Evolutionary conservation across 2,888 invertebrate species (phyloP).

Genomic region (Drosophila mulleri): DNA sequence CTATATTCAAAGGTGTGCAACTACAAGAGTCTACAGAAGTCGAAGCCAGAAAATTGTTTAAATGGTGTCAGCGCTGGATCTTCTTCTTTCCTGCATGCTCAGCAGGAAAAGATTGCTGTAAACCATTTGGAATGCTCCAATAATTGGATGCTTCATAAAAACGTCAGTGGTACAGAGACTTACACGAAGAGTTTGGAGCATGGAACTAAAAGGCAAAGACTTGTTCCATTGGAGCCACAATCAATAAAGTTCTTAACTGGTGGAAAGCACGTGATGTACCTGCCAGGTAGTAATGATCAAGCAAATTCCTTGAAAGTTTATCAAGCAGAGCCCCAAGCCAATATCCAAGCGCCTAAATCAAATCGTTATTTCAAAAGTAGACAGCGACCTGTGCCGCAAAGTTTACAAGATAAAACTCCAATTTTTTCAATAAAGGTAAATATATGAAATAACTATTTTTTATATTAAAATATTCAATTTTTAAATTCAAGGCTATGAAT

Average conservation of each 20-base stretch:
- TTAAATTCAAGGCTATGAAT: slow-evolving; percentile 15
- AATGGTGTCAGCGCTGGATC: slow-evolving; percentile 7
- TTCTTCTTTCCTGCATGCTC: slow-evolving; percentile 13
- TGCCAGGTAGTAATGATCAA: slow-evolving; percentile 82
- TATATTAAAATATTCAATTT: not conserved
- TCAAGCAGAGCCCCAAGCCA: slow-evolving; percentile 20
- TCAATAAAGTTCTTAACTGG: slow-evolving; percentile 87
- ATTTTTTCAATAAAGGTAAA: slow-evolving; percentile 43
- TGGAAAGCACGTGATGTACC: slow-evolving; percentile 92
- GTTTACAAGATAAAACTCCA: slow-evolving; percentile 61
- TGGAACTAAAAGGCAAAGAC: slow-evolving; percentile 41
- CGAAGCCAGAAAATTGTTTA: slow-evolving; percentile 32
- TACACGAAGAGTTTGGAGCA: slow-evolving; percentile 67
- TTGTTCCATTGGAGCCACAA: slow-evolving; percentile 72
- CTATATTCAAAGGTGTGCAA: slow-evolving; percentile 32
- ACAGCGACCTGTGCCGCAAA: slow-evolving; percentile 58
- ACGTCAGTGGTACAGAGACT: slow-evolving; percentile 30
- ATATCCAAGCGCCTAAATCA: slow-evolving; percentile 27
- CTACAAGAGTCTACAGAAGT: slow-evolving; percentile 56
- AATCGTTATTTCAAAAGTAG: slow-evolving; percentile 53
- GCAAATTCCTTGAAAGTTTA: slow-evolving; percentile 14
- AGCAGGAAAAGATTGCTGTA: slow-evolving; percentile 10
- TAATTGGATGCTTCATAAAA: slow-evolving; percentile 91
- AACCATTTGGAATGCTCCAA: slow-evolving; percentile 82
- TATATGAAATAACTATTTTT: not conserved